These are phyloP conservation scores for Zophobas morio DNA, from an alignment of 1,140 invertebrate species.

Conservation along the genomic window DNA sequence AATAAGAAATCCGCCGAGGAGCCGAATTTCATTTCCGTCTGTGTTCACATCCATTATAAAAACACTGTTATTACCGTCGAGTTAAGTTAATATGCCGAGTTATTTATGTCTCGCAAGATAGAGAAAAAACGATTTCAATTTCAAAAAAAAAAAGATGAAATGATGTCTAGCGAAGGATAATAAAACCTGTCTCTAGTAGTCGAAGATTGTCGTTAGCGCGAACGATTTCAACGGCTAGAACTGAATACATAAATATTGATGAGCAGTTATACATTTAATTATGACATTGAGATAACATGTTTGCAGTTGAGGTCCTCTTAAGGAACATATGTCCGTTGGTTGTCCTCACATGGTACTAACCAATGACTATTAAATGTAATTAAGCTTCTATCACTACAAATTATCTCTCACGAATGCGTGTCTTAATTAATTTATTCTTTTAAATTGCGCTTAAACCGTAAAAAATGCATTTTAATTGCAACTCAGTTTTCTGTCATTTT, in stretches of 20 bases:
- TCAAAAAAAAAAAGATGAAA: conserved; percentile 23
- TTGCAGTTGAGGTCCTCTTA: conserved; percentile 39
- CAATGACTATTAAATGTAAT: conserved; percentile 36
- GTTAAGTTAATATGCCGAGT: conserved; percentile 47
- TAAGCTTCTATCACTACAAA: conserved; percentile 49
- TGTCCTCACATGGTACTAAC: conserved; percentile 26
- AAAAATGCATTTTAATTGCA: neutral
- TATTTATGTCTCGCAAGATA: conserved; percentile 38
- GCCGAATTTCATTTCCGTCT: conserved; percentile 55
- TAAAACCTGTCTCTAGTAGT: conserved; percentile 18
- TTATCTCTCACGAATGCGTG: conserved; percentile 43
- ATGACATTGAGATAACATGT: conserved; percentile 43
- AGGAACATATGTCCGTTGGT: conserved; percentile 45
- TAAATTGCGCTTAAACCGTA: conserved; percentile 8
- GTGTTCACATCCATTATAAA: conserved; percentile 49
- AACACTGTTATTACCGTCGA: conserved; percentile 49
- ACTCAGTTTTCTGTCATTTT: no score
- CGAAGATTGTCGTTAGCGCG: conserved; percentile 25
- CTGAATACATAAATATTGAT: conserved; percentile 42
- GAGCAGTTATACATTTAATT: conserved; percentile 47
- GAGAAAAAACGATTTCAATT: conserved; percentile 33
- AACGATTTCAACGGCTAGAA: conserved; percentile 10
- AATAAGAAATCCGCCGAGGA: conserved; percentile 57
- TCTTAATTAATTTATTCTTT: conserved; percentile 42
- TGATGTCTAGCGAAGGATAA: conserved; percentile 23